These are phyloP conservation scores for Meliscaeva auricollis DNA, from an alignment of 2,888 invertebrate species.

Conservation along the genomic window DNA sequence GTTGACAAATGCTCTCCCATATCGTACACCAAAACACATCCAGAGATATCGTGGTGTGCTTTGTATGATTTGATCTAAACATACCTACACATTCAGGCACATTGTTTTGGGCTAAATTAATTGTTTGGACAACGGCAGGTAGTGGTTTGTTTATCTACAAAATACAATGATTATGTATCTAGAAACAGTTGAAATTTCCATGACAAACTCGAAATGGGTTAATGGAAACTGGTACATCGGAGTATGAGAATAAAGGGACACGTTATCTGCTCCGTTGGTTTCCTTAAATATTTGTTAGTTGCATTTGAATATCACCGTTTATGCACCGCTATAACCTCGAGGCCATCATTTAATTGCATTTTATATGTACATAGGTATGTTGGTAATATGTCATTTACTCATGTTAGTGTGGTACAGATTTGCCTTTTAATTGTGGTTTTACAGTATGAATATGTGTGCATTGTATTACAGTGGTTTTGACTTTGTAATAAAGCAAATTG, in stretches of 20 bases:
- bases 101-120: constrained; percentile 5
- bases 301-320: not conserved
- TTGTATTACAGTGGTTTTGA: not conserved
- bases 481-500: no score
- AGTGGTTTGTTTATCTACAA: constrained; percentile 6
- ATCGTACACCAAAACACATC: not conserved
- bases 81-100: not conserved
- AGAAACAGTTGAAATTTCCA: not conserved
- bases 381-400: not conserved
- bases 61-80: not conserved
- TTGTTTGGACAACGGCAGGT: constrained; percentile 1
- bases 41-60: not conserved
- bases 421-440: not conserved
- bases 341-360: constrained; percentile 25
- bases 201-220: not conserved
- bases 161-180: constrained; percentile 7
- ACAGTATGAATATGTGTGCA: not conserved
- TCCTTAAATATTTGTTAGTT: constrained; percentile 24
- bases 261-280: not conserved
- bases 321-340: not conserved
- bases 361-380: not conserved
- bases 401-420: not conserved
- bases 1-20: constrained; percentile 27
- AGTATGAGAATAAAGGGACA: not conserved
- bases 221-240: constrained; percentile 5